A percentile compares a stretch with the other conserved stretches of the same genome.
phyloP scores from a whole-genome alignment of 2,113 vertebrate genomes.

The Atlantisia rogersi region DNA sequence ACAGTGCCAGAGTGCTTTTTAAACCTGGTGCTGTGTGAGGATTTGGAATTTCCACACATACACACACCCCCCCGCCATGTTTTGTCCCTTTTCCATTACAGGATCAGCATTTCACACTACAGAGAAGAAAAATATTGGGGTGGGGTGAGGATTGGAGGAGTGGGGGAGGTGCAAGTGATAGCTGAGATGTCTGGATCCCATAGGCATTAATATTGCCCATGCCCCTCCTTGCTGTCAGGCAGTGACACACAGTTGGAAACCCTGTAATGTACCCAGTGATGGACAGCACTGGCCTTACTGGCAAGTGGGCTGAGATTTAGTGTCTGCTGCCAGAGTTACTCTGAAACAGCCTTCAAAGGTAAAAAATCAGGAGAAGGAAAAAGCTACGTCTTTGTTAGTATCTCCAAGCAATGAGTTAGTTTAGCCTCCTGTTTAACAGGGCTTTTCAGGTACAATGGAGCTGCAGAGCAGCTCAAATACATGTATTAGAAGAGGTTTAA shows the following conservation, averaged over 20 bases:
- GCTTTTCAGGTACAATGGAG: neutral
- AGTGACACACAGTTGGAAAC: neutral
- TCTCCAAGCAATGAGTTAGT: neutral
- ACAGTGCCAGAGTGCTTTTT: neutral
- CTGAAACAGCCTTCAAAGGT: neutral
- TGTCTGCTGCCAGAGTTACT: neutral
- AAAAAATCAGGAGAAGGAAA: neutral
- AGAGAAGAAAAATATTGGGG: neutral
- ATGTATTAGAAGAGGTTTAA: neutral
- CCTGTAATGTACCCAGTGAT: neutral
- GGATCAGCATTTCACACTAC: neutral
- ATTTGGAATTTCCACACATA: neutral
- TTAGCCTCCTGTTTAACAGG: neutral
- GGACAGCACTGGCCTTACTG: neutral
- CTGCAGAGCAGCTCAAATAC: neutral
- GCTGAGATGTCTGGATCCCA: neutral
- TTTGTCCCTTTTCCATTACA: neutral
- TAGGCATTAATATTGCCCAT: neutral
- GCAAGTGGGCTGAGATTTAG: neutral
- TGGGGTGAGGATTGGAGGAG: neutral
- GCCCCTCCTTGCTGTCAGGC: neutral
- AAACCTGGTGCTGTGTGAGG: neutral
- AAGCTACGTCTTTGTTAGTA: neutral
- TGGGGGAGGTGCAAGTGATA: neutral
- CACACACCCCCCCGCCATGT: too few relatives aligned